Percentiles rank a stretch among this genome's conserved stretches.
Conservation (phyloP, 53 echinoderm and acorn worm genomes). For the Antedon mediterranea region DNA sequence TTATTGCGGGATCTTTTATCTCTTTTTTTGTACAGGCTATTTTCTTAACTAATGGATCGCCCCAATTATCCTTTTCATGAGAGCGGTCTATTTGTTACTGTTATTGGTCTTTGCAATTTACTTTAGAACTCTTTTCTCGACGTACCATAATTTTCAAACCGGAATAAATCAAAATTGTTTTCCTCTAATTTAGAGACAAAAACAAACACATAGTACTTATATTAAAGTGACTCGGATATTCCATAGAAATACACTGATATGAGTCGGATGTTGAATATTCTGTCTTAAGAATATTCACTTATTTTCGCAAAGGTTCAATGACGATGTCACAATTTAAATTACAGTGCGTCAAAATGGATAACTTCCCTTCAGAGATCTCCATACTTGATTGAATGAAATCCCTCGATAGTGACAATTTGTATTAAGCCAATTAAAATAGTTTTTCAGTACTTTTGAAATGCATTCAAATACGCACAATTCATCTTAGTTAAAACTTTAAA, state of each 20-base stretch:
- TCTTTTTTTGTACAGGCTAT: neutral
- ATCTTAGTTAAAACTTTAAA: no score
- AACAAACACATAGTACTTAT: neutral
- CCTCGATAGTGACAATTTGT: neutral
- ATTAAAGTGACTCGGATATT: neutral
- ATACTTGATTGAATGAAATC: neutral
- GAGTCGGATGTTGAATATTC: neutral
- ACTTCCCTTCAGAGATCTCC: neutral
- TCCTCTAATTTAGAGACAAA: neutral
- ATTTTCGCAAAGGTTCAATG: neutral
- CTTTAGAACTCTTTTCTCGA: neutral
- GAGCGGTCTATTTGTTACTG: neutral
- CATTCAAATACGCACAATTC: neutral
- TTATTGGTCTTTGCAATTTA: neutral
- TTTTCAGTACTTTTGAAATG: neutral
- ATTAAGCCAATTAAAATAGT: neutral
- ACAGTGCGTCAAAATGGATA: neutral
- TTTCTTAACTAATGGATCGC: neutral
- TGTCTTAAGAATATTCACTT: neutral
- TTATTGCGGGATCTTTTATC: neutral
- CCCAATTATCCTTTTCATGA: neutral
- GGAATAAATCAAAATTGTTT: neutral
- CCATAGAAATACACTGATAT: neutral
- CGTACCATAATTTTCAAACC: neutral
- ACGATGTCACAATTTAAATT: neutral